Evolutionary conservation across 2,797 vertebrate species (phyloP).

Genomic region (Falco cherrug): DNA sequence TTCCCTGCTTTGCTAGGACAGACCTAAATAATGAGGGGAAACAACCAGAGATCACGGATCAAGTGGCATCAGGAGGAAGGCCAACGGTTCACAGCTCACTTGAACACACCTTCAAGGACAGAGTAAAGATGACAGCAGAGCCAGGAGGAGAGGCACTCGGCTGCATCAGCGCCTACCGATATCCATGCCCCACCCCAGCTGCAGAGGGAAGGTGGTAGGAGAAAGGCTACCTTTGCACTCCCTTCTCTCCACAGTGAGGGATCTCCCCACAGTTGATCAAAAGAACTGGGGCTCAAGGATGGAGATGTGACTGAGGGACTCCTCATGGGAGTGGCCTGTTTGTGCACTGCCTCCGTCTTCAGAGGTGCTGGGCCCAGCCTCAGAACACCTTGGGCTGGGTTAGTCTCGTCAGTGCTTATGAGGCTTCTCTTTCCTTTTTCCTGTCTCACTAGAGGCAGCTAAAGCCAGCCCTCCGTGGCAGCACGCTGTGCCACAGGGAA

Average conservation of each 20-base stretch:
- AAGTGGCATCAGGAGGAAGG: background rate
- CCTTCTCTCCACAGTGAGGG: background rate
- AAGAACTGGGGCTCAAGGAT: background rate
- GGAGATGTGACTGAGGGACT: background rate
- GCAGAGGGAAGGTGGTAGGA: background rate
- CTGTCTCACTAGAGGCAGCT: background rate
- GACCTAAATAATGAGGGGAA: background rate
- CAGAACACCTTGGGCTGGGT: background rate
- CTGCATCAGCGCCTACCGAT: background rate
- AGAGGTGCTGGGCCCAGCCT: background rate
- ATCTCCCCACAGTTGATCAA: background rate
- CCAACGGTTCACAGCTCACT: background rate
- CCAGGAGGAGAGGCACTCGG: background rate
- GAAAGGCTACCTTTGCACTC: background rate
- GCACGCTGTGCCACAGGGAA: background rate
- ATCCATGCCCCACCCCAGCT: background rate
- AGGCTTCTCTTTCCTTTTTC: background rate
- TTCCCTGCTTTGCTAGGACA: background rate
- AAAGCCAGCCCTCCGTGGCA: background rate
- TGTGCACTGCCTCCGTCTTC: background rate
- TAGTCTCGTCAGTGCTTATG: background rate
- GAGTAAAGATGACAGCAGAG: background rate
- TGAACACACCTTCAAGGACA: background rate
- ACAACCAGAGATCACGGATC: background rate
- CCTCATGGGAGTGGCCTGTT: background rate